These are phyloP conservation scores for Ditula angustiorana DNA, from an alignment of 2,888 invertebrate species.

Conservation along the genomic window DNA sequence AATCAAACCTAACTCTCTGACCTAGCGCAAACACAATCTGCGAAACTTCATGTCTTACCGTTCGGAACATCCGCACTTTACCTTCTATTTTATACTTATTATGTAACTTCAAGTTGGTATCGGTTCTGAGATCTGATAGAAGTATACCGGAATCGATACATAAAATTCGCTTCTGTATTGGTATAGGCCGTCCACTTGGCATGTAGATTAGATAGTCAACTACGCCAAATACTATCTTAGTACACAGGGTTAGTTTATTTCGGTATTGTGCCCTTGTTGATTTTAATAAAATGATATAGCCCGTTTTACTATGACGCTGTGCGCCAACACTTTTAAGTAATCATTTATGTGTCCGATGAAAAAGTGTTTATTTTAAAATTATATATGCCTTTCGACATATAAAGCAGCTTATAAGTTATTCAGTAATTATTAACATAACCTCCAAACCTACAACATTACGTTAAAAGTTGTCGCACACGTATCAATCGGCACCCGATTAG, in stretches of 20 bases:
- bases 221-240: slow-evolving; percentile 27
- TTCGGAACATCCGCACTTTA: too few relatives aligned
- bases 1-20: slow-evolving; percentile 11
- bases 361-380: too few relatives aligned
- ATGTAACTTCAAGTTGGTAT: too few relatives aligned
- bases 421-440: too few relatives aligned
- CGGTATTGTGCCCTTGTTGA: background rate
- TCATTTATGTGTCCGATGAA: too few relatives aligned
- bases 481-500: too few relatives aligned
- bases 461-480: too few relatives aligned
- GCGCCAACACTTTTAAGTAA: too few relatives aligned
- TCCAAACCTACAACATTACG: too few relatives aligned
- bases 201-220: slow-evolving; percentile 18
- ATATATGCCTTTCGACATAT: too few relatives aligned
- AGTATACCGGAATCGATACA: background rate
- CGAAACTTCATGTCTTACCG: slow-evolving; percentile 13
- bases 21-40: slow-evolving; percentile 14
- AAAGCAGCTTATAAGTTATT: too few relatives aligned
- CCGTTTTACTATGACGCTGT: background rate
- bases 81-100: too few relatives aligned
- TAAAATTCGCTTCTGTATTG: slow-evolving; percentile 20
- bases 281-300: background rate
- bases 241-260: slow-evolving; percentile 21
- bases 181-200: slow-evolving; percentile 9
- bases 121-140: background rate